Conservation (phyloP, 23 tunicate genomes). For the Halocynthia roretzi region DNA sequence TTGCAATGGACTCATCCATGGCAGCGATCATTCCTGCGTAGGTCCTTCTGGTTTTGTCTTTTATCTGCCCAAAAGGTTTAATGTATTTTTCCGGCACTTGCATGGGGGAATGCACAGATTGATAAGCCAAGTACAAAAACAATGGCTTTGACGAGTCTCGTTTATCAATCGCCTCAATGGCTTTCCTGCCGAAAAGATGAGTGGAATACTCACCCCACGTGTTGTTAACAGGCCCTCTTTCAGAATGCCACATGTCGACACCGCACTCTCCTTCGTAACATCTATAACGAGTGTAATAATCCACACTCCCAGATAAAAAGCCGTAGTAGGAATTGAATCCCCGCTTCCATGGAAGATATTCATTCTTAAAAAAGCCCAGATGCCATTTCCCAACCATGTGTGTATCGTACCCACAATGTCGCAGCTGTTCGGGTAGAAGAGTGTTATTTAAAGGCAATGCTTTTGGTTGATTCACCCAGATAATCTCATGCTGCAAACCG, state of each 20-base stretch:
- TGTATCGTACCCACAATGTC: constrained; percentile 75
- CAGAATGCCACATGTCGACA: constrained; percentile 49
- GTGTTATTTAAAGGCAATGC: constrained; percentile 67
- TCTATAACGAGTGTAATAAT: constrained; percentile 58
- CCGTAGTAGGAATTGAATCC: constrained; percentile 81
- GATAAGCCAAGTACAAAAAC: constrained; percentile 64
- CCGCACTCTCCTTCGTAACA: constrained; percentile 37
- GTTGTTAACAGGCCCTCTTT: constrained; percentile 55
- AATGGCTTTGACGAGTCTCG: constrained; percentile 47
- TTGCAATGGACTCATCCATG: constrained; percentile 78
- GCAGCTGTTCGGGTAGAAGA: constrained; percentile 55
- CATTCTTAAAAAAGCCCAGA: constrained; percentile 60
- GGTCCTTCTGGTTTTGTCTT: constrained; percentile 12
- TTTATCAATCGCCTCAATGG: constrained; percentile 55
- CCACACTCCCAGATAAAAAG: constrained; percentile 69
- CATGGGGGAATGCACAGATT: constrained; percentile 66
- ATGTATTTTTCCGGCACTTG: constrained; percentile 54
- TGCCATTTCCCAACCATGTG: constrained; percentile 92
- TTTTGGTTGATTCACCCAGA: constrained; percentile 47
- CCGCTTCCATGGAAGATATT: constrained; percentile 61
- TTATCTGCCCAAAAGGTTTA: constrained; percentile 32
- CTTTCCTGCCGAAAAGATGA: constrained; percentile 35
- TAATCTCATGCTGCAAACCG: constrained; percentile 72
- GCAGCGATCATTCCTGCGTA: constrained; percentile 94
- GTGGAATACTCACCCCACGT: constrained; percentile 81